Conservation (phyloP, 2,888 invertebrate species). For the Pyrgus malvae region DNA sequence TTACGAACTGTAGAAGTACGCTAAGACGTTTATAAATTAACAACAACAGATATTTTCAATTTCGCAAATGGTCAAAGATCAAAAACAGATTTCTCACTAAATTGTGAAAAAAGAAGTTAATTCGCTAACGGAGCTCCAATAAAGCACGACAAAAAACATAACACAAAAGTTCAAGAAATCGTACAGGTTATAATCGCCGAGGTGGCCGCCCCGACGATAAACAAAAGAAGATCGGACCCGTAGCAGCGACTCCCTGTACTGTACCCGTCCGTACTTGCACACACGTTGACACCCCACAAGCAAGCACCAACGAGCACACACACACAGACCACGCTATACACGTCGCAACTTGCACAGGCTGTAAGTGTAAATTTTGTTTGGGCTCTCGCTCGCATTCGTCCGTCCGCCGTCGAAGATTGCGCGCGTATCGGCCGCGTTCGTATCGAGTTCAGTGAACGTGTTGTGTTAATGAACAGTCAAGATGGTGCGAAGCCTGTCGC, state of each 20-base stretch:
- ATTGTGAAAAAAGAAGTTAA: constrained; percentile 2
- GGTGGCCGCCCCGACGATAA: constrained; percentile 52
- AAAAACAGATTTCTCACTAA: too few species aligned
- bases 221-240: constrained; percentile 60
- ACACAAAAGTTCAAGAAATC: constrained; percentile 8
- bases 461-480: constrained; percentile 75
- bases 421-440: constrained; percentile 52
- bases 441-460: constrained; percentile 65
- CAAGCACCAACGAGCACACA: constrained; percentile 20
- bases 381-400: constrained; percentile 63
- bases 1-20: too few species aligned
- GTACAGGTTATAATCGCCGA: constrained; percentile 28
- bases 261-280: constrained; percentile 31
- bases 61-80: too few species aligned
- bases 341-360: constrained; percentile 70
- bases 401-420: constrained; percentile 56
- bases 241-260: constrained; percentile 47
- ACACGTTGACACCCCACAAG: constrained; percentile 22
- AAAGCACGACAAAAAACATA: neutral
- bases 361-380: constrained; percentile 52
- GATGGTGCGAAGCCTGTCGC: constrained; percentile 94
- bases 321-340: constrained; percentile 44
- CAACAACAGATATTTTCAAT: too few species aligned
- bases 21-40: too few species aligned
- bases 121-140: neutral